Percentiles rank a stretch among this genome's conserved stretches.
Conservation (phyloP, 1,140 invertebrate species). For the Agrypnia vestita region DNA sequence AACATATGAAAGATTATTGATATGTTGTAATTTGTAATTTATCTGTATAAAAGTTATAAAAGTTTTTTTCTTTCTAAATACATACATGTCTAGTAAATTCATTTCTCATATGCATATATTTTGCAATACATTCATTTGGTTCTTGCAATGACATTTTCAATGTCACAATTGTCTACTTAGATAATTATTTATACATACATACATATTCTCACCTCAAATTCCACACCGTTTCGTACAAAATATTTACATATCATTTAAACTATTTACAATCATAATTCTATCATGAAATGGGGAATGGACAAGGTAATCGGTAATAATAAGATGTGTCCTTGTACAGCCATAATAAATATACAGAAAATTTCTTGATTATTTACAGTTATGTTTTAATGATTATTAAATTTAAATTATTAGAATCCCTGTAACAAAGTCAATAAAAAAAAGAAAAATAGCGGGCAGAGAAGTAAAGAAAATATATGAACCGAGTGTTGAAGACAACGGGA, state of each 20-base stretch:
- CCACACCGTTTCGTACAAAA: neutral
- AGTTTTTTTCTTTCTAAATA: slow-evolving; percentile 2
- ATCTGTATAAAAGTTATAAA: slow-evolving; percentile 16
- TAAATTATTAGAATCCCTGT: neutral
- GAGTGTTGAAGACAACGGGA: too few relatives aligned
- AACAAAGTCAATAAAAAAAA: too few relatives aligned
- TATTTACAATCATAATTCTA: slow-evolving; percentile 5
- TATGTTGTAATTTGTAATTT: slow-evolving; percentile 5
- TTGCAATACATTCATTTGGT: slow-evolving; percentile 1
- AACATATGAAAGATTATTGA: neutral
- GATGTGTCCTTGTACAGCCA: neutral
- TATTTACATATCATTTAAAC: slow-evolving; percentile 6
- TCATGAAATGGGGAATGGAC: neutral
- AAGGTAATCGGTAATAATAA: neutral
- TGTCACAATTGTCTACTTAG: neutral
- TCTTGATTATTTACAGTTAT: neutral
- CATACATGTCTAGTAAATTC: neutral
- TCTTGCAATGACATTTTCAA: neutral
- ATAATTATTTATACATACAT: neutral
- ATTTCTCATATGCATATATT: neutral
- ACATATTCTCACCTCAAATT: neutral
- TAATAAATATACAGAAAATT: neutral
- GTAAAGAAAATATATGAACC: too few relatives aligned
- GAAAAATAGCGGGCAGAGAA: too few relatives aligned
- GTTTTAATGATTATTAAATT: neutral